A percentile compares a stretch with the other conserved stretches of the same genome.
These are phyloP conservation scores for Seriola rivoliana DNA, from an alignment of 2,113 vertebrate genomes.

Conservation along the genomic window DNA sequence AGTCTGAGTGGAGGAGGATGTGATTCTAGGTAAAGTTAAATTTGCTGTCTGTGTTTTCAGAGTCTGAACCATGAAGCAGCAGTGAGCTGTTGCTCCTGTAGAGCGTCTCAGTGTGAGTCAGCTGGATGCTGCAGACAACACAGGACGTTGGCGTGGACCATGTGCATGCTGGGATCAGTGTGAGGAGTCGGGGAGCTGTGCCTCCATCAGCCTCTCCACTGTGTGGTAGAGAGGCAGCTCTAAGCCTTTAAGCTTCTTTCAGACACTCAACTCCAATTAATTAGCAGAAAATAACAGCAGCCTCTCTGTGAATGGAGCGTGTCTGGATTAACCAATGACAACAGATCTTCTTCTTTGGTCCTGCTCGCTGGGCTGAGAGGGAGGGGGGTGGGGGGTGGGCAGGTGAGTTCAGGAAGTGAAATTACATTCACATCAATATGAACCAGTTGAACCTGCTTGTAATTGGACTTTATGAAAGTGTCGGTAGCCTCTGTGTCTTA, in stretches of 20 bases:
- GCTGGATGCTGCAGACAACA: background rate
- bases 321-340: constrained; percentile 4
- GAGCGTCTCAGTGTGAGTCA: background rate
- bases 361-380: background rate
- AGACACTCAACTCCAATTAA: constrained; percentile 49
- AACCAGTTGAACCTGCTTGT: background rate
- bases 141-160: background rate
- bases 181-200: background rate
- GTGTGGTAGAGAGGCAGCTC: constrained; percentile 21
- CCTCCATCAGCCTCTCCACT: constrained; percentile 8
- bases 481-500: no score
- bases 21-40: no score
- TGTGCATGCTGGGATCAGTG: background rate
- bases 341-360: background rate
- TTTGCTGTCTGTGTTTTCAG: no score
- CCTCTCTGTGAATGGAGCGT: constrained; percentile 21
- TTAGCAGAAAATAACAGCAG: constrained; percentile 49
- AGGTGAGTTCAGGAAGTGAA: background rate
- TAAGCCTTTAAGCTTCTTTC: constrained; percentile 67
- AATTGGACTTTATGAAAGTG: background rate
- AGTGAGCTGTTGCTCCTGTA: background rate
- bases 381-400: background rate
- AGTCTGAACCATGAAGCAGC: no score
- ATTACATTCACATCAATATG: background rate
- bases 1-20: no score